These are phyloP conservation scores for Cyclophora punctaria DNA, from an alignment of 2,888 invertebrate genomes.

Conservation along the genomic window DNA sequence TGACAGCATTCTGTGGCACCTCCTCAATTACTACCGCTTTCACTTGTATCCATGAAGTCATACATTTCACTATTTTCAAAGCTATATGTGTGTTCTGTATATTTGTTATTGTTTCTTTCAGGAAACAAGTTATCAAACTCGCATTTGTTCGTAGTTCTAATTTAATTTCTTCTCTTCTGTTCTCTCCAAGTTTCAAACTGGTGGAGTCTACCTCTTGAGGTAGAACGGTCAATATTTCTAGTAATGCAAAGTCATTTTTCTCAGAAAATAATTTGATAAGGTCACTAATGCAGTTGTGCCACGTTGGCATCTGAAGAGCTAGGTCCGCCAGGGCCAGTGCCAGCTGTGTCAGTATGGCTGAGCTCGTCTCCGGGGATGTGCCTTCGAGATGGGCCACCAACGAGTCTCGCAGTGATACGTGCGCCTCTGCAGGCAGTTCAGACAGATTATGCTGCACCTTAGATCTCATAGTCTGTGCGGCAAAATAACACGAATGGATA, in stretches of 20 bases:
- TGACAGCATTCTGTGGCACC: slow-evolving; percentile 82
- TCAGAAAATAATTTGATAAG: slow-evolving; percentile 84
- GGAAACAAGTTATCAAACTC: slow-evolving; percentile 84
- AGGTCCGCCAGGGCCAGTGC: slow-evolving; percentile 95
- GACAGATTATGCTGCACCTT: slow-evolving; percentile 95
- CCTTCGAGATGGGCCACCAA: slow-evolving; percentile 89
- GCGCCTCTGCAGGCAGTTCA: slow-evolving; percentile 90
- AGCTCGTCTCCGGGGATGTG: slow-evolving; percentile 85
- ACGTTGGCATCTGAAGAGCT: slow-evolving; percentile 93
- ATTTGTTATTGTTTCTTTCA: slow-evolving; percentile 83
- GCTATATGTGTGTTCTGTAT: slow-evolving; percentile 80
- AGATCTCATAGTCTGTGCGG: slow-evolving; percentile 97
- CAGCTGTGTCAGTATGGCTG: slow-evolving; percentile 92
- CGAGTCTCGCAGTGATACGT: slow-evolving; percentile 91
- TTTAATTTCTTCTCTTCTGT: slow-evolving; percentile 89
- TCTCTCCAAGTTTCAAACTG: slow-evolving; percentile 89
- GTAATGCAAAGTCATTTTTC: slow-evolving; percentile 84
- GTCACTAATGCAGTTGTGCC: slow-evolving; percentile 92
- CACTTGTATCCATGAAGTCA: slow-evolving; percentile 93
- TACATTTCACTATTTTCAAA: slow-evolving; percentile 86
- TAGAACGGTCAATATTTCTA: slow-evolving; percentile 94
- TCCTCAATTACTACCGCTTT: slow-evolving; percentile 85
- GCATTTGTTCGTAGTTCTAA: slow-evolving; percentile 85
- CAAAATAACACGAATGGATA: slow-evolving; percentile 96
- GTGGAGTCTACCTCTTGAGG: slow-evolving; percentile 96